phyloP scores from a whole-genome alignment of 2,797 vertebrate genomes.

The Rhinophrynus dorsalis region DNA sequence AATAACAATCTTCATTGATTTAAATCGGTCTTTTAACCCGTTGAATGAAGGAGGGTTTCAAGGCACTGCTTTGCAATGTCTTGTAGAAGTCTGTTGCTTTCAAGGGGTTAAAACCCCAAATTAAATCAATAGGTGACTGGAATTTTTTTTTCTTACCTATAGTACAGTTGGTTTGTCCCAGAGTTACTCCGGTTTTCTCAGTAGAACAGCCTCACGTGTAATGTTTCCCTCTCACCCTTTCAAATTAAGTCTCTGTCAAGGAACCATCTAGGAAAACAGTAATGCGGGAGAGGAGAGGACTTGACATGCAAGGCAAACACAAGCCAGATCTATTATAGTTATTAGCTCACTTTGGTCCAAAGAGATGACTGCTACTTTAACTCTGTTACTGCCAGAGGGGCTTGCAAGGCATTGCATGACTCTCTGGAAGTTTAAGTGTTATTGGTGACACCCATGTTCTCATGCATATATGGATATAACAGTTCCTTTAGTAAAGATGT shows the following conservation, averaged over 20 bases:
- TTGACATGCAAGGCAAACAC: constrained; percentile 25
- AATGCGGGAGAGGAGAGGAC: not conserved
- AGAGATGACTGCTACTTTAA: not conserved
- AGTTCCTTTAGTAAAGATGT: not conserved
- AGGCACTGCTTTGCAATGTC: too few species aligned
- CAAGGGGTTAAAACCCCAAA: too few species aligned
- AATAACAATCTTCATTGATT: too few species aligned
- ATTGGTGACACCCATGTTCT: not conserved
- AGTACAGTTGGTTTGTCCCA: too few species aligned
- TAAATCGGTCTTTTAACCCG: too few species aligned
- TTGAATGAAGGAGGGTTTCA: too few species aligned
- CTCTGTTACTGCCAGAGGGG: not conserved
- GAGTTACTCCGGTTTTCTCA: too few species aligned
- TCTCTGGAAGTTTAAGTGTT: not conserved
- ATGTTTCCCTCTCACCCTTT: not conserved
- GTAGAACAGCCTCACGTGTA: too few species aligned
- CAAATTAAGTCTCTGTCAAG: not conserved
- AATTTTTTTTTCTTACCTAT: too few species aligned
- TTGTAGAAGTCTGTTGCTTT: too few species aligned
- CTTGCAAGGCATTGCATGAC: not conserved
- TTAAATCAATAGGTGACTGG: too few species aligned
- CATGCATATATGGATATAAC: constrained; percentile 28
- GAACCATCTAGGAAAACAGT: constrained; percentile 1
- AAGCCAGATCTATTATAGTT: not conserved
- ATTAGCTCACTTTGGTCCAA: constrained; percentile 21